Evolutionary conservation across 1,140 invertebrate genomes (phyloP), one percentile per base, ranked within the genome.

Genomic region (Macrotrachela quadricornifera): DNA sequence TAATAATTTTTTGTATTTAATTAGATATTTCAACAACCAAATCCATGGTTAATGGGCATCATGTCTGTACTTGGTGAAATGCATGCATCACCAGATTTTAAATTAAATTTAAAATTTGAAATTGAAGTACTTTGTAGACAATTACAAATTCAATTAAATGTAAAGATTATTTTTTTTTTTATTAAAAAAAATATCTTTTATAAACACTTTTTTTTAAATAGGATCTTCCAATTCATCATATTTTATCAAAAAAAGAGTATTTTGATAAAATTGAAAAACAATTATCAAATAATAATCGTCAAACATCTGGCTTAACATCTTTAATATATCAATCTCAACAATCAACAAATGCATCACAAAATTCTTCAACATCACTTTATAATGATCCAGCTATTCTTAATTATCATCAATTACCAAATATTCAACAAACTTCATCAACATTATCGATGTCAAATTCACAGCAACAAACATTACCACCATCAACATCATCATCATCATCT

Each of bases 71-170:
- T 99, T 12, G 85, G 84, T 1, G 94, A 97, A 73, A 72, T 99
- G 14, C 91, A 97, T 69, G 81, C 87, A 68, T 88, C 96, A 65
- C 42, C 51, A 16, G 64, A 68, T 43, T 57, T 70, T 12, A 68
- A 69, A 59, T 58, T 70, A 12, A 68, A 70, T 56, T 61, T 69
- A n/a, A 71, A 70, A 57, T 99, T 99, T 73, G 92, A 99, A 75
- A 94, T 97, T 61, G 92, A 99, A 78, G 92, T 96, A 14, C 72
- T 99, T 1, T 96, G 83, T 70, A 97, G 96, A 73, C 90, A 86
- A 40, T 44, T 56, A 6, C 81, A 78, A 56, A 75, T 97, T 18
- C 87, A 96, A 62, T 79, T 97, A 45, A 71, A 77, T 16, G 75
- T 76, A 65, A 73, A 70, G n/a, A n/a, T n/a, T n/a, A n/a, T n/a